Evolutionary conservation across 37 sponge, comb jelly and placozoan genomes (phyloP).

Genomic region (Axinella damicornis): DNA sequence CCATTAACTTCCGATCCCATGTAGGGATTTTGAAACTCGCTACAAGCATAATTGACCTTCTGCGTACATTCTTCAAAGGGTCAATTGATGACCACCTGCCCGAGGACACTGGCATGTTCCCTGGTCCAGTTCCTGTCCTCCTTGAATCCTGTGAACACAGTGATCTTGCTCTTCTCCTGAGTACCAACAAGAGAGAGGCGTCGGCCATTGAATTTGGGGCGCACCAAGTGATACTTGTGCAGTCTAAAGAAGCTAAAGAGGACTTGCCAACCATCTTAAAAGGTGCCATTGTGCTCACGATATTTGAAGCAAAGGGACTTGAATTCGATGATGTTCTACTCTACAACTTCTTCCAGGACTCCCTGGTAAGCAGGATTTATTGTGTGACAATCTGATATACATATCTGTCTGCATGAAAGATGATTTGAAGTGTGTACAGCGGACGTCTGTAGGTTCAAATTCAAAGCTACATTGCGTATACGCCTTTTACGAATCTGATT

Average conservation of each 20-base stretch:
- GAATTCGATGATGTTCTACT: constrained; percentile 94
- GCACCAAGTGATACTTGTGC: constrained; percentile 84
- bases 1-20: constrained; percentile 84
- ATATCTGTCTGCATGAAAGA: no score
- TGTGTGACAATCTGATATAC: no score
- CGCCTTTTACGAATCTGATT: no score
- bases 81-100: constrained; percentile 77
- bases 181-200: constrained; percentile 69
- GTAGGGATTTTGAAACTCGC: constrained; percentile 83
- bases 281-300: constrained; percentile 79
- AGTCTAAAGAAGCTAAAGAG: constrained; percentile 75
- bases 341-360: constrained; percentile 90
- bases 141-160: constrained; percentile 55
- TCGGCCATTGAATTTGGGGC: constrained; percentile 93
- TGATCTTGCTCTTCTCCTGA: constrained; percentile 80
- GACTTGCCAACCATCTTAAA: constrained; percentile 61
- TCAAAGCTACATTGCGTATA: no score
- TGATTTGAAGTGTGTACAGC: no score
- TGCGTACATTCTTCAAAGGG: constrained; percentile 62
- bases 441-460: no score
- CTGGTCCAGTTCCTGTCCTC: constrained; percentile 82
- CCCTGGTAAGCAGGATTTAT: constrained; percentile 60
- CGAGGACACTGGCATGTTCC: constrained; percentile 78
- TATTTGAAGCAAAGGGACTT: constrained; percentile 90
- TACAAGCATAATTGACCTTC: constrained; percentile 73